Evolutionary conservation across 2,888 invertebrate species (phyloP).

Genomic region (Idaea biselata): DNA sequence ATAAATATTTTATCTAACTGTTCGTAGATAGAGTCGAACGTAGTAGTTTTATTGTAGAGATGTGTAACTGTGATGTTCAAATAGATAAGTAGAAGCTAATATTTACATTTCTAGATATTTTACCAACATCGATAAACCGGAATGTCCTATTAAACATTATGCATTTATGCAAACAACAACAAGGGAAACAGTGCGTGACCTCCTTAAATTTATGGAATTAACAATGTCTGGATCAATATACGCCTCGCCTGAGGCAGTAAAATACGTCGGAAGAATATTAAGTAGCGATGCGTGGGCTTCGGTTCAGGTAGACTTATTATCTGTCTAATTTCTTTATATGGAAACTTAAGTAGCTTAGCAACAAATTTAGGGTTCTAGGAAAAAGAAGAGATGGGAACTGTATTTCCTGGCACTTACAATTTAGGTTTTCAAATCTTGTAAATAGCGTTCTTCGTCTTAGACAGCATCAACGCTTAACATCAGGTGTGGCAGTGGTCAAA

Average conservation of each 20-base stretch:
- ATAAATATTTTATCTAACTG: too few species aligned
- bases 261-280: conserved; percentile 39
- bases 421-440: too few species aligned
- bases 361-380: conserved; percentile 5
- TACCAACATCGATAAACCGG: conserved; percentile 30
- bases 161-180: conserved; percentile 35
- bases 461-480: too few species aligned
- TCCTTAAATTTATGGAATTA: conserved; percentile 21
- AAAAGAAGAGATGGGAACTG: background rate
- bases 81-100: conserved; percentile 2
- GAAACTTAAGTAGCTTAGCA: conserved; percentile 20
- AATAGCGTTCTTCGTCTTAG: too few species aligned
- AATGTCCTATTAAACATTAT: conserved; percentile 31
- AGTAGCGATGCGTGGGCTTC: conserved; percentile 30
- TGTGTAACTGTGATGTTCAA: too few species aligned
- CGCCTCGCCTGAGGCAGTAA: conserved; percentile 33
- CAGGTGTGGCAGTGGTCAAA: too few species aligned
- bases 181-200: conserved; percentile 22
- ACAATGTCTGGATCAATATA: conserved; percentile 31
- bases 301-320: conserved; percentile 29
- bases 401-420: too few species aligned
- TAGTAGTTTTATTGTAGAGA: too few species aligned
- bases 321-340: conserved; percentile 22
- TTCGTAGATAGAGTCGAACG: too few species aligned
- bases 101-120: conserved; percentile 24